Base-by-base conservation (phyloP, 1,140 invertebrate genomes). In the Holcopasites calliopsidis region DNA sequence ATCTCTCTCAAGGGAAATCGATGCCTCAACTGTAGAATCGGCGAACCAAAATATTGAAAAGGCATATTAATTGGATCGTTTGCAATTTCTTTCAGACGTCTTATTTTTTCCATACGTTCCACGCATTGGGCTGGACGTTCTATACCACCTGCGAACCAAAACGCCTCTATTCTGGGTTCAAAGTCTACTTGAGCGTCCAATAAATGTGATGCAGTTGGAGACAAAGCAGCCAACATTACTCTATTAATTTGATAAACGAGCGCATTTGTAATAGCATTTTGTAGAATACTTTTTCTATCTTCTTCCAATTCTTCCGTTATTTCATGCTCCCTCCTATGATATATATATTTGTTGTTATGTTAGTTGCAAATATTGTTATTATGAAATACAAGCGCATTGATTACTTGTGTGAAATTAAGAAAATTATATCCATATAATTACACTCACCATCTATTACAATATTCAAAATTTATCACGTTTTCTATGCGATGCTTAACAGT, bases 131-230 rank as follows among this genome's bases (percentile, higher is more conserved):
- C n/a, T n/a, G 93, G 91, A 1, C 93, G 92, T 79, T 94, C 87
- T 77, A 96, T 92, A 73, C 95, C 95, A 75, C 96, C 96, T 66
- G 93, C 92, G 82, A 92, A 93, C 96, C 96, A 97, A 88, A 95
- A 96, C 55, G 96, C 94, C 93, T 97, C 96, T 80, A 95, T 89
- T 44, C 96, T 91, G 8, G 96, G 95, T 76, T 95, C 93, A 86
- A 93, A 92, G 89, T 97, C 96, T 84, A 94, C 91, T 89, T 96
- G 93, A n/a, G 92, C 77, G 55, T 94, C 93, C 8, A 93, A 85
- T 71, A 96, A 90, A 92, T 96, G 94, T 10, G 92, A 83, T 76
- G 92, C 90, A 74, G 92, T 92, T 69, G 89, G 85, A 60, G 89
- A 89, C 18, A 97, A 88, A 80, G 92, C 90, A 65, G 93, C 93